Percentiles rank a stretch among this genome's conserved stretches.
Evolutionary conservation across 2,888 invertebrate genomes (phyloP).

Genomic region (Dolichomitus sp.): DNA sequence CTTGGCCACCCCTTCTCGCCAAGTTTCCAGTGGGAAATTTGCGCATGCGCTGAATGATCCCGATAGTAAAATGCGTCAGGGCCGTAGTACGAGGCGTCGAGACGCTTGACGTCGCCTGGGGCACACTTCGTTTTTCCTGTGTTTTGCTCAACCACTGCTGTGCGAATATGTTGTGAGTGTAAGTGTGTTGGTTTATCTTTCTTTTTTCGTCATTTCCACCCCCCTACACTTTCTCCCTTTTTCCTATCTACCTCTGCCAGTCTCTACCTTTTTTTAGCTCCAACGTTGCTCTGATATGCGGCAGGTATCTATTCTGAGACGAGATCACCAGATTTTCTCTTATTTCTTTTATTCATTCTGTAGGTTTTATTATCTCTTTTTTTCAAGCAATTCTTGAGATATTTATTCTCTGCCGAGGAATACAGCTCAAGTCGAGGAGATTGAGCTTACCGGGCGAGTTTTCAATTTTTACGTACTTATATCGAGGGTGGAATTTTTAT

Average conservation of each 20-base stretch:
- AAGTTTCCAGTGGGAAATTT: slow-evolving; percentile 50
- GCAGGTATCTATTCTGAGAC: slow-evolving; percentile 35
- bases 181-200: neutral
- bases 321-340: slow-evolving; percentile 26
- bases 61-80: slow-evolving; percentile 63
- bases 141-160: slow-evolving; percentile 36
- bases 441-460: neutral
- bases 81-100: slow-evolving; percentile 53
- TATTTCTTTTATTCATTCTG: slow-evolving; percentile 23
- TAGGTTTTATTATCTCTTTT: slow-evolving; percentile 3
- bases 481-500: neutral
- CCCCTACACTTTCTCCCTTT: slow-evolving; percentile 32
- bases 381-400: slow-evolving; percentile 17
- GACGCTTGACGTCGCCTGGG: slow-evolving; percentile 54
- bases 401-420: neutral
- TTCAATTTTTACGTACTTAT: slow-evolving; percentile 13
- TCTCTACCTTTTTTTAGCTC: slow-evolving; percentile 12
- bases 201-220: slow-evolving; percentile 41
- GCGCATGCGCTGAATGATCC: slow-evolving; percentile 51
- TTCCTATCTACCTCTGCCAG: neutral
- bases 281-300: slow-evolving; percentile 35
- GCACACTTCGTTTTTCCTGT: slow-evolving; percentile 50
- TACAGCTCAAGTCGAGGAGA: neutral
- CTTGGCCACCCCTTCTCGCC: slow-evolving; percentile 42
- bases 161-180: neutral